Evolutionary conservation across 2,113 vertebrate species (phyloP), one percentile per base, ranked within the genome.

Genomic region (Sciurus niger): DNA sequence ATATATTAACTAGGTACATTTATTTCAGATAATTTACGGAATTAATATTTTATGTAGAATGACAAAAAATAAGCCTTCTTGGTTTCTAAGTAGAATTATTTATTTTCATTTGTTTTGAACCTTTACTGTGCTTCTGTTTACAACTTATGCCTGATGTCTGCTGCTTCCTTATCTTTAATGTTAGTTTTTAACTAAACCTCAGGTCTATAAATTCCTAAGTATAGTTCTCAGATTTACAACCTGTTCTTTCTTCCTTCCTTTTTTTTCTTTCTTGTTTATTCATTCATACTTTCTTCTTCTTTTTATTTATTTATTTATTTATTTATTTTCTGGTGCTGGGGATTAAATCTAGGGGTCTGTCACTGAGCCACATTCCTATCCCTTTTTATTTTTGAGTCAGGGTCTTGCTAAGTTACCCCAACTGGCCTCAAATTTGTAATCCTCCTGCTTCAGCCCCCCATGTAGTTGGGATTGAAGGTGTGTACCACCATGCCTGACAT

Each of bases 1-100:
- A 73, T 32, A 68, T 78, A 72, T 92, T 96, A 93, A 51, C 12
- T 78, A 94, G 43, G 48, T 65, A 89, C 43, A 67, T 90, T 96
- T 90, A 70, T 96, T 95, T n/a, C 48, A 88, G 65, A n/a, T 84
- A 65, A 70, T 82, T 65, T 92, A 53, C 55, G 34, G 92, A 84
- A 96, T 93, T 34, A 53, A n/a, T 92, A 68, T 94, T 96, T 96
- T 34, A 89, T 58, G 32, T 89, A 78, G 67, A 84, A 37, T 73
- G 79, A 58, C 25, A 93, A 63, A 95, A 90, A 89, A 32, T 43
- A 70, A 83, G 24, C 20, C 63, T 78, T 93, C 53, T 65, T 94
- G 65, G 22, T 86, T 83, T 95, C 22, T 92, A 46, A 70, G 53
- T 95, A 11, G 40, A 85, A 2, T 80, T 84, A 67, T 82, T 89